Conservation (phyloP, 2,113 vertebrate species). For the Corythornis cristatus region DNA sequence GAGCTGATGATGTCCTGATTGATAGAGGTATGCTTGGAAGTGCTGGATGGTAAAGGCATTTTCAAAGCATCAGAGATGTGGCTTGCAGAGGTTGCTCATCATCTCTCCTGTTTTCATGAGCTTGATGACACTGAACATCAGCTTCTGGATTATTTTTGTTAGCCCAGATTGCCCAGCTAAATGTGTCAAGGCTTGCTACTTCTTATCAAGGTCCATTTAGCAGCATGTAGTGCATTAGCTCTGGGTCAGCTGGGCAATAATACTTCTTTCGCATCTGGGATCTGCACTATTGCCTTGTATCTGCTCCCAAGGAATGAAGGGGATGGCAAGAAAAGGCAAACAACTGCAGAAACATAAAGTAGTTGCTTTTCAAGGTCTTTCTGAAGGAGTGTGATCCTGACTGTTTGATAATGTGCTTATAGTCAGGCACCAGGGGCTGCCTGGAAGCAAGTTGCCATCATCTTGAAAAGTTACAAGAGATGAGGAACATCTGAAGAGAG, state of each 20-base stretch:
- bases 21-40: not conserved
- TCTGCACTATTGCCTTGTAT: not conserved
- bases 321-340: not conserved
- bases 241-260: slow-evolving; percentile 2
- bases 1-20: not conserved
- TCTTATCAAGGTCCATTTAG: not conserved
- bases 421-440: not conserved
- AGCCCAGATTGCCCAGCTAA: not conserved
- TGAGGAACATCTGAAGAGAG: not conserved
- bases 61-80: not conserved
- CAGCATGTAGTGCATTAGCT: not conserved
- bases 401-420: not conserved
- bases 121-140: not conserved
- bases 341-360: not conserved
- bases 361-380: not conserved
- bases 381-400: not conserved
- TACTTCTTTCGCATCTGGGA: not conserved
- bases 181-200: not conserved
- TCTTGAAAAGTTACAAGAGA: not conserved
- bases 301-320: not conserved
- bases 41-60: not conserved
- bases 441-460: not conserved
- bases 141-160: not conserved
- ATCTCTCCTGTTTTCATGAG: not conserved
- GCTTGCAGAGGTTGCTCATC: not conserved